These are phyloP conservation scores for Drosophila lacicola DNA, from an alignment of 2,888 invertebrate species.

Conservation along the genomic window DNA sequence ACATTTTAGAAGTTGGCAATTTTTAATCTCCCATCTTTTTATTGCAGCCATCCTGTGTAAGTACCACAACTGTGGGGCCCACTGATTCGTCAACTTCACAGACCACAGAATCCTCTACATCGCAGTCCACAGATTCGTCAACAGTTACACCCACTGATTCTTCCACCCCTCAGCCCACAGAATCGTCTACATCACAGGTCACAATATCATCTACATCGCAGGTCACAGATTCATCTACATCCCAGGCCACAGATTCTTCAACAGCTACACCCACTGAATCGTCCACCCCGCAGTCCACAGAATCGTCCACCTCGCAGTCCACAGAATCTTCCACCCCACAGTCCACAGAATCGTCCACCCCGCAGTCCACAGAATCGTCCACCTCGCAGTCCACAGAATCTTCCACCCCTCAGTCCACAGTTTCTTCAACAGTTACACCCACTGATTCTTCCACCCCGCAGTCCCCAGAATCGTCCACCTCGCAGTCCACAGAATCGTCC, in stretches of 20 bases:
- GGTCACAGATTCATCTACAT: not conserved
- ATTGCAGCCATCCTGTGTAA: constrained; percentile 45
- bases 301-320: not conserved
- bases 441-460: not conserved
- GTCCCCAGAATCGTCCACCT: not conserved
- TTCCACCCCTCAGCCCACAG: not conserved
- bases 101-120: not conserved
- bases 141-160: not conserved
- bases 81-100: not conserved
- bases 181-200: not conserved
- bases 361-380: not conserved
- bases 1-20: not conserved
- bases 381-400: constrained; percentile 3
- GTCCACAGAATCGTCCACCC: constrained; percentile 9
- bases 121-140: not conserved
- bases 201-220: no score
- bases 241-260: not conserved
- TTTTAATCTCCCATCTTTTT: not conserved
- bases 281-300: not conserved
- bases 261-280: constrained; percentile 3
- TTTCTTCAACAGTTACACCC: not conserved
- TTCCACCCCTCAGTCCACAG: not conserved
- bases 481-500: not conserved
- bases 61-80: constrained; percentile 5
- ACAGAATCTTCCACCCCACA: not conserved